A percentile compares a stretch with the other conserved stretches of the same genome.
phyloP scores from a whole-genome alignment of 2,888 invertebrate genomes.

The Drosophila parthenogenetica region DNA sequence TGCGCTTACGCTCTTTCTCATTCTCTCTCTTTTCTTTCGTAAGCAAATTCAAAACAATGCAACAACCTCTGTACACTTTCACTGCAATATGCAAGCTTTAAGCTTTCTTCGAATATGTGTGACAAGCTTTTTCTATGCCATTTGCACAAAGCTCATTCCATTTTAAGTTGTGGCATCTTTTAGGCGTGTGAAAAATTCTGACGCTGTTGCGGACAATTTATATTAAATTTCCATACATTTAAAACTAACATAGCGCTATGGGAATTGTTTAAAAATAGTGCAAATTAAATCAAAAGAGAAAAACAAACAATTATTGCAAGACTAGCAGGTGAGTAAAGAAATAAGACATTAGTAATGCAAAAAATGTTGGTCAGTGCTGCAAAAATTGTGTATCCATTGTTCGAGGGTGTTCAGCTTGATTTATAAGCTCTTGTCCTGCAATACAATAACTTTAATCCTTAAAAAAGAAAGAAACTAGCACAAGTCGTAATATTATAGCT shows the following conservation, averaged over 20 bases:
- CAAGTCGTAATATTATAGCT: neutral
- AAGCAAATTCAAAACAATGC: slow-evolving; percentile 67
- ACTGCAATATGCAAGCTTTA: slow-evolving; percentile 59
- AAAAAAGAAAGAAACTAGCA: neutral
- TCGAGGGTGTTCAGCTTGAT: slow-evolving; percentile 12
- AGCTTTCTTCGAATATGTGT: slow-evolving; percentile 17
- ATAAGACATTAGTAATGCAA: slow-evolving; percentile 9
- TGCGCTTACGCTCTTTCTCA: slow-evolving; percentile 8
- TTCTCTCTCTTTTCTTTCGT: slow-evolving; percentile 1
- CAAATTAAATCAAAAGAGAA: neutral
- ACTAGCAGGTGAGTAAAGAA: slow-evolving; percentile 27
- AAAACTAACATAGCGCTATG: slow-evolving; percentile 14
- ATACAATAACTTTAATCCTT: neutral
- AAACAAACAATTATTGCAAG: neutral
- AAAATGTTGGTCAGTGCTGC: slow-evolving; percentile 37
- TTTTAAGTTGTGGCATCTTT: slow-evolving; percentile 70
- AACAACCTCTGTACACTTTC: slow-evolving; percentile 75
- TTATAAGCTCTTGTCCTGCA: slow-evolving; percentile 1
- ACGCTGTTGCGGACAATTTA: slow-evolving; percentile 27
- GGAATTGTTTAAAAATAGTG: slow-evolving; percentile 11
- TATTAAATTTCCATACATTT: slow-evolving; percentile 24
- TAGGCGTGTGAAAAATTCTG: slow-evolving; percentile 61
- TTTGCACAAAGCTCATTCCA: slow-evolving; percentile 60
- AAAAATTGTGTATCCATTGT: slow-evolving; percentile 75
- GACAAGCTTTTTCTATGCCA: slow-evolving; percentile 41